Base-by-base conservation (phyloP, 2,888 invertebrate genomes). In the Mythimna lalbum region DNA sequence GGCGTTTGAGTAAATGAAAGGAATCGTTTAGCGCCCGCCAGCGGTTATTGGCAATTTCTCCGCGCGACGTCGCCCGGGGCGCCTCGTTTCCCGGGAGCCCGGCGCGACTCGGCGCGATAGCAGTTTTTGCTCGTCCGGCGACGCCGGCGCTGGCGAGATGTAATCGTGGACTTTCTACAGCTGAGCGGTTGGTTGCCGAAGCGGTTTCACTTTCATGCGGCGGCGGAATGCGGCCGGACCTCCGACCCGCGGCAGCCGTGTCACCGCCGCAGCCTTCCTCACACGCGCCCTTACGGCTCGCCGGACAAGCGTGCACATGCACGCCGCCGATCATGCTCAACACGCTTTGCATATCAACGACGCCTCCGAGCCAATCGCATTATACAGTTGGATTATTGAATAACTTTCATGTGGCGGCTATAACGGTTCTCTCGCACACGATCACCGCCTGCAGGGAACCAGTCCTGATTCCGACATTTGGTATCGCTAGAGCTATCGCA, bases 91-190 rank as follows among this genome's bases (percentile, higher is more conserved):
- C 94, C 94, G 93, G 94, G 94, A 92, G 91, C 89, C 74, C 73
- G 87, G 86, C 81, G 88, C 84, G 86, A 89, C 87, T 86, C 86
- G 87, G 81, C 85, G 91, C 89, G 93, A 94, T 92, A 92, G 92
- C 92, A 93, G 93, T 93, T 94, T 94, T 95, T 94, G 91, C 92
- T 91, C 92, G 93, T 90, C 92, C 92, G 91, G 89, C 90, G 90
- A 86, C 91, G 90, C 83, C 86, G 85, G 89, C 88, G 85, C 89
- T 87, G 89, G 85, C 88, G 90, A 92, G 93, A 93, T 94, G 92
- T 93, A 94, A 93, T 95, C 94, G 93, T 92, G 93, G 94, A 95
- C 95, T 96, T 96, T 96, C 95, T 95, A 95, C 94, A 91, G 94
- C 92, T 93, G 95, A 93, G 93, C 91, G 90, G 90, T 88, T 88